Base-by-base conservation (phyloP, 2,888 invertebrate species). In the Drosophila meridiana region DNA sequence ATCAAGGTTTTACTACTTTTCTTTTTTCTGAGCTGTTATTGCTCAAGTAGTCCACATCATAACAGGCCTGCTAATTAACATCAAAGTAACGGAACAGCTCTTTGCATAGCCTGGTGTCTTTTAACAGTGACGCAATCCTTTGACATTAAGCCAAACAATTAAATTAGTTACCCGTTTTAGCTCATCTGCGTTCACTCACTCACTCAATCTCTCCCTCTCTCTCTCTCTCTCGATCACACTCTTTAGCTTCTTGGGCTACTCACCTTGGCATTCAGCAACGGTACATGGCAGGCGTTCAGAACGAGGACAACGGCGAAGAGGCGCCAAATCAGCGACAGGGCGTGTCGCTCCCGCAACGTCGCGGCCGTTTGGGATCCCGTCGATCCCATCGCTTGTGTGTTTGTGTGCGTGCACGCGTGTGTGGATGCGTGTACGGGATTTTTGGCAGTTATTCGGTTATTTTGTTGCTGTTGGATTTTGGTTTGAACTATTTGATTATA, bases 191-290 rank as follows among this genome's bases (percentile, higher is more conserved):
- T n/a, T 40, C n/a, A 9, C n/a, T 50, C 48, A 2, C 8, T 2
- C 48, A 13, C 47, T 28, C 28, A 13, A 6, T 28, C 2, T 20
- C n/a, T 42, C 42, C 3, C 42, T 42, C 42, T 42, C 20, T 32
- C 4, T 52, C 13, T 47, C 5, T 47, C 13, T 20, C 20, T 20
- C 20, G 20, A 20, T 20, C 20, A 20, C 20, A 20, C 20, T 20
- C 20, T 20, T 20, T 20, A 20, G 20, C 20, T 20, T 11, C 13
- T 47, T 26, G 2, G 7, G 9, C 42, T 58, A 83, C 86, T 87
- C 70, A 87, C 86, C 86, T 87, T 87, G 77, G 81, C 89, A 83
- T 82, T 82, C 66, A 70, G 72, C 67, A 72, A 67, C 61, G 82
- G 65, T 48, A 73, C 70, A 61, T 89, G 77, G 76, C 87, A 89